Percentiles rank a stretch among this genome's conserved stretches.
phyloP scores from a whole-genome alignment of 2,113 vertebrate species.

The Ifrita kowaldi region DNA sequence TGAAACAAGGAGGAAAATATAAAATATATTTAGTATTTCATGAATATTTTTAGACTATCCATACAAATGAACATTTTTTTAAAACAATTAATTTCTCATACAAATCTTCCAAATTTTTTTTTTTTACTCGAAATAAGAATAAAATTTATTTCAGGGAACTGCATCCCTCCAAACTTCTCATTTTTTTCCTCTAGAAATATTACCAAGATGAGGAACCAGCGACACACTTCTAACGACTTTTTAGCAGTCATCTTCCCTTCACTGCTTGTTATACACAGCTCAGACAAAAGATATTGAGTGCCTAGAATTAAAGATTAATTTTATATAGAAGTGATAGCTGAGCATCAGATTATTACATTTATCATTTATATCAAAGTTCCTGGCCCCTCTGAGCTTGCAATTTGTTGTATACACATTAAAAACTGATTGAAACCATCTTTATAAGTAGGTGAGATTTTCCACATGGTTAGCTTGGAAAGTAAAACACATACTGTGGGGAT shows the following conservation, averaged over 20 bases:
- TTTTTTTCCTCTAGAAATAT: background rate
- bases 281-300: background rate
- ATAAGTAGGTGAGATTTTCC: background rate
- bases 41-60: background rate
- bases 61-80: background rate
- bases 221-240: background rate
- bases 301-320: background rate
- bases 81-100: background rate
- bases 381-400: background rate
- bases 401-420: background rate
- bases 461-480: background rate
- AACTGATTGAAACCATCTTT: background rate
- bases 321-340: background rate
- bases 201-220: background rate
- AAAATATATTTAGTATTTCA: background rate
- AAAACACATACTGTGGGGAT: background rate
- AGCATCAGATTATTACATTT: background rate
- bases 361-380: background rate
- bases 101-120: background rate
- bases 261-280: background rate
- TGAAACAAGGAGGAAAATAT: background rate
- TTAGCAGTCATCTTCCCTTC: background rate
- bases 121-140: background rate
- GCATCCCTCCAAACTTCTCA: fast-evolving
- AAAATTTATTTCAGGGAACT: background rate